Evolutionary conservation across 2,888 invertebrate genomes (phyloP), one percentile per base, ranked within the genome.

Genomic region (Cistogaster globosa): DNA sequence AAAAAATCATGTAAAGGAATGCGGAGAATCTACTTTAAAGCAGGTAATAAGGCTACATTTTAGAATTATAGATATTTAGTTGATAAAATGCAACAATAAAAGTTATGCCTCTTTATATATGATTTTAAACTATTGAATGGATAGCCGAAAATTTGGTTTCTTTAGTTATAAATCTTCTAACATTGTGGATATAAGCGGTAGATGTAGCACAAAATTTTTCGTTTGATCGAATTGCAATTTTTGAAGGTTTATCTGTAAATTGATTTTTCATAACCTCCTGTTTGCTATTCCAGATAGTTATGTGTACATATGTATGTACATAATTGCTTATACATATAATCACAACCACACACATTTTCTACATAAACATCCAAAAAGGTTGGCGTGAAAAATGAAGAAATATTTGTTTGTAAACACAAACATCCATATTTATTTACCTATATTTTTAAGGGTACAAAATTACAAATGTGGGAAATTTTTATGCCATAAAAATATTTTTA

Each of bases 241-340:
- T 74, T 38, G 74, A 74, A 63, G 57, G 68, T 55, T 83, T 83
- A 78, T 78, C 74, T 63, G 55, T 62, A 68, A 83, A 78, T 53
- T 63, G 77, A 4, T 26, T 26, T 74, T 74, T 77, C 60, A 48
- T 55, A 72, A 68, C 48, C 48, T 53, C 69, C 63, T 26, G 68
- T 68, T 68, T 57, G 55, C 16, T 48, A n/a, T 22, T 32, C 45
- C 32, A 55, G 45, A 78, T n/a, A 32, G 9, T 16, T 51, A 51
- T 32, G 18, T 74, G 9, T 38, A 38, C 38, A 48, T 32, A 26
- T 74, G 6, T 38, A 38, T n/a, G 12, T 58, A 53, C 42, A 26
- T 62, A 38, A 22, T 0, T 48, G 9, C 14, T 26, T 45, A 45
- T 3, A 55, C 16, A 48, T 48, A 5, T 36, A 16, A 14, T 16